These are phyloP conservation scores for Corticium candelabrum DNA, from an alignment of 37 sponge, comb jelly and placozoan species.

Conservation along the genomic window DNA sequence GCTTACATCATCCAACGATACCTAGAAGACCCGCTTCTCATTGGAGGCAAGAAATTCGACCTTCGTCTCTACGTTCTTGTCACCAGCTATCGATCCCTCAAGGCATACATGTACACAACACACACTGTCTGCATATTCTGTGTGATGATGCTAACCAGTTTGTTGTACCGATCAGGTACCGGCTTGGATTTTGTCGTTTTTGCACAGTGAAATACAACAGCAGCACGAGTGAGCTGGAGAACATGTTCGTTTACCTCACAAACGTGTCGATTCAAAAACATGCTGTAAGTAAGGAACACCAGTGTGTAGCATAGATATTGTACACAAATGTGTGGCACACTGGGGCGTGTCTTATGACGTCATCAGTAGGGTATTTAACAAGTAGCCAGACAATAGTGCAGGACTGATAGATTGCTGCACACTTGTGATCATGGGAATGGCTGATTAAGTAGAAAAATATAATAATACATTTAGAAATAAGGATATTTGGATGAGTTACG, in stretches of 20 bases:
- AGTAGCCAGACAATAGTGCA: no score
- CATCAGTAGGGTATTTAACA: no score
- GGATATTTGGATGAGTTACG: no score
- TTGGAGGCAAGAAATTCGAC: slow-evolving; percentile 98
- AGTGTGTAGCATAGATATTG: neutral
- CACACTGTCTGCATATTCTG: neutral
- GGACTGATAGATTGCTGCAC: no score
- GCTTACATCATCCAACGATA: slow-evolving; percentile 90
- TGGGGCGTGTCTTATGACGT: no score
- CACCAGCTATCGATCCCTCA: slow-evolving; percentile 81
- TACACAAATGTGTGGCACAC: no score
- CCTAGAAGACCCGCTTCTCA: slow-evolving; percentile 89
- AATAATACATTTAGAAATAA: no score
- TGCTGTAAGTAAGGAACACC: slow-evolving; percentile 38
- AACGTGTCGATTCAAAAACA: slow-evolving; percentile 98
- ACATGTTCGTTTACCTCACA: slow-evolving; percentile 94
- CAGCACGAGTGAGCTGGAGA: slow-evolving; percentile 75
- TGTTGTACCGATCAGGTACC: slow-evolving; percentile 33
- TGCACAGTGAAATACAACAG: slow-evolving; percentile 93
- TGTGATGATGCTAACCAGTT: neutral
- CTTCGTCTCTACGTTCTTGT: slow-evolving; percentile 92
- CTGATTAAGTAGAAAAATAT: no score
- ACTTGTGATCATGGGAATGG: no score
- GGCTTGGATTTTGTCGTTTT: slow-evolving; percentile 92
- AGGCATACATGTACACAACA: slow-evolving; percentile 75